A percentile compares a stretch with the other conserved stretches of the same genome.
These are phyloP conservation scores for Nasonia oneida DNA, from an alignment of 2,888 invertebrate species.

Conservation along the genomic window DNA sequence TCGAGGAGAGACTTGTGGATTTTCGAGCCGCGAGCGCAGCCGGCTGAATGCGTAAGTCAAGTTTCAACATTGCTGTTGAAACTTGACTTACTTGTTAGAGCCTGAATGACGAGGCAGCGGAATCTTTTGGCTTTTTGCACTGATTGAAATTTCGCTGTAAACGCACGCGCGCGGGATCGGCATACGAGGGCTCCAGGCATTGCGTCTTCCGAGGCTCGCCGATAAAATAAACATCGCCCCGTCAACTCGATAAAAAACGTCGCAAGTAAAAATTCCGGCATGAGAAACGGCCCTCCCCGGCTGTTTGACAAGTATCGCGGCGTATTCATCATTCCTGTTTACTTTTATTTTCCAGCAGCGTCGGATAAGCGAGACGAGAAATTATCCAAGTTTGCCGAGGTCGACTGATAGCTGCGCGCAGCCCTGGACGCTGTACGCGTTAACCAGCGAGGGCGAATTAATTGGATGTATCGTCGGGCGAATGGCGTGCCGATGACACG, in stretches of 20 bases:
- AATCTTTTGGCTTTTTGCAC: not conserved
- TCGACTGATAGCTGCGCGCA: conserved; percentile 3
- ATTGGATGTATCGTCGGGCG: conserved; percentile 70
- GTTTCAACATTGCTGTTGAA: not conserved
- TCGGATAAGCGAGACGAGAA: too few relatives aligned
- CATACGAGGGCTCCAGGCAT: too few relatives aligned
- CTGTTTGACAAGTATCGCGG: not conserved
- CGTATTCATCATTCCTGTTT: conserved; percentile 7
- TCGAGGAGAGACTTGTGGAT: conserved; percentile 5
- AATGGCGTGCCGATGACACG: conserved; percentile 70
- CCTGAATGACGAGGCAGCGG: not conserved
- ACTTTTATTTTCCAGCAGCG: too few relatives aligned
- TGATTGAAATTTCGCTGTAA: too few relatives aligned
- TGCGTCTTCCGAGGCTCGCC: not conserved
- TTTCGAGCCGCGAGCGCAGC: not conserved
- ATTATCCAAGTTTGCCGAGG: conserved; percentile 35
- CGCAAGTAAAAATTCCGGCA: not conserved
- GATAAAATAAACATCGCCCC: not conserved
- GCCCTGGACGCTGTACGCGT: conserved; percentile 58
- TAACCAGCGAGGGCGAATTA: conserved; percentile 71
- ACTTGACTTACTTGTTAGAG: not conserved
- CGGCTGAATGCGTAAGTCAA: not conserved
- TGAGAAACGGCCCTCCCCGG: conserved; percentile 11
- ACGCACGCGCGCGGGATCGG: too few relatives aligned
- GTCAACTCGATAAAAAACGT: not conserved